These are phyloP conservation scores for Anaspis maculata DNA, from an alignment of 2,888 invertebrate genomes.

Conservation along the genomic window DNA sequence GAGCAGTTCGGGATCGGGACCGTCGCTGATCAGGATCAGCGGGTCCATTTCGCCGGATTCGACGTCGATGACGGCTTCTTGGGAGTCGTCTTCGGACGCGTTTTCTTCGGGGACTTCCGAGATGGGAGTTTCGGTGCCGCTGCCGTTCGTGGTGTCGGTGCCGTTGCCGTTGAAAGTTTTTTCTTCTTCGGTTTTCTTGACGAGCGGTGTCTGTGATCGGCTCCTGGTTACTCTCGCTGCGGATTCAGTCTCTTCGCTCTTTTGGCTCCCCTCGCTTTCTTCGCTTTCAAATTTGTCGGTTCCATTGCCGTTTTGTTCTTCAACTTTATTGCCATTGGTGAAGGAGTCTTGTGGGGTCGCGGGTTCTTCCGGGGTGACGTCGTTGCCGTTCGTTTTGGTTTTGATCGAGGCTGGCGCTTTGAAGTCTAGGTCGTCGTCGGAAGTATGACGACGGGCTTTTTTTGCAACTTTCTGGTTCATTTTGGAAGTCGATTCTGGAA, in stretches of 20 bases:
- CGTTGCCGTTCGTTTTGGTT: constrained; percentile 3
- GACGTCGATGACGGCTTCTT: neutral
- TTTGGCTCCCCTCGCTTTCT: constrained; percentile 1
- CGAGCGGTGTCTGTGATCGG: constrained; percentile 4
- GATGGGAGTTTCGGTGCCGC: neutral
- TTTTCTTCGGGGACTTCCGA: neutral
- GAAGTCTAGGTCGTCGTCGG: constrained; percentile 7
- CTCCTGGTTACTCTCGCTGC: constrained; percentile 4
- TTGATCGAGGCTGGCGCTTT: constrained; percentile 10
- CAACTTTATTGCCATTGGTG: no score
- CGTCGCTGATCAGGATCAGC: constrained; percentile 27
- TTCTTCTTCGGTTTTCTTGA: constrained; percentile 3
- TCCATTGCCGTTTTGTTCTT: no score
- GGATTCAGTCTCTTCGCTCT: neutral
- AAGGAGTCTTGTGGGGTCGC: no score
- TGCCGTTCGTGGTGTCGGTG: neutral
- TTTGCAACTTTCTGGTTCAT: constrained; percentile 10
- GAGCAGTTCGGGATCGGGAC: constrained; percentile 32
- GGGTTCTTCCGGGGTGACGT: constrained; percentile 3
- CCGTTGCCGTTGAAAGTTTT: neutral
- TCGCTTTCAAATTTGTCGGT: no score
- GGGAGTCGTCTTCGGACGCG: neutral
- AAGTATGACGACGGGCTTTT: constrained; percentile 7
- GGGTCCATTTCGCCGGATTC: constrained; percentile 33
- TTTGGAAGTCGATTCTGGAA: no score